phyloP scores from a whole-genome alignment of 2,113 vertebrate genomes.

The Neoarius graeffei region DNA sequence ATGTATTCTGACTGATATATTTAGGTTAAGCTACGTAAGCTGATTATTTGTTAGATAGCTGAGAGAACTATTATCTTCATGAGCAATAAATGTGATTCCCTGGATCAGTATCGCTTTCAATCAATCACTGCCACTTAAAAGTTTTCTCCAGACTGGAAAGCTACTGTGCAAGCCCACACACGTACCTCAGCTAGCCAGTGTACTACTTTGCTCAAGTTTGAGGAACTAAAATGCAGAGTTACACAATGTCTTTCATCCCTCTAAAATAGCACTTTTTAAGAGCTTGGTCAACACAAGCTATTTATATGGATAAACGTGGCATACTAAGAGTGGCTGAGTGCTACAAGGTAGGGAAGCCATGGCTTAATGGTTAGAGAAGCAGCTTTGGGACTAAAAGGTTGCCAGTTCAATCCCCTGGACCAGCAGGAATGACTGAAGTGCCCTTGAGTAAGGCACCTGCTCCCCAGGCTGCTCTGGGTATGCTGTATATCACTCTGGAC shows the following conservation, averaged over 20 bases:
- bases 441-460: no score
- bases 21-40: background rate
- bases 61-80: background rate
- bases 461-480: no score
- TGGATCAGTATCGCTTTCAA: background rate
- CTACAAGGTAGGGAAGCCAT: no score
- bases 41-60: background rate
- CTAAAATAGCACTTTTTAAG: background rate
- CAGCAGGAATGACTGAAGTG: no score
- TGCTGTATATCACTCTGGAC: no score
- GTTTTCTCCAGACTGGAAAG: background rate
- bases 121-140: background rate
- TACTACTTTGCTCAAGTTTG: background rate
- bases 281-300: background rate
- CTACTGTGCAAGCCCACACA: background rate
- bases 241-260: background rate
- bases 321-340: background rate
- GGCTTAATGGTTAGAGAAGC: no score
- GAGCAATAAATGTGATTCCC: background rate
- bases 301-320: background rate
- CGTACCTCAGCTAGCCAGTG: background rate
- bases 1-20: background rate
- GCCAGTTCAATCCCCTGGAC: no score
- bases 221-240: background rate
- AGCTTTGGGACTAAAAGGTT: no score